These are phyloP conservation scores for Solen grandis DNA, from an alignment of 1,140 invertebrate genomes.

Conservation along the genomic window DNA sequence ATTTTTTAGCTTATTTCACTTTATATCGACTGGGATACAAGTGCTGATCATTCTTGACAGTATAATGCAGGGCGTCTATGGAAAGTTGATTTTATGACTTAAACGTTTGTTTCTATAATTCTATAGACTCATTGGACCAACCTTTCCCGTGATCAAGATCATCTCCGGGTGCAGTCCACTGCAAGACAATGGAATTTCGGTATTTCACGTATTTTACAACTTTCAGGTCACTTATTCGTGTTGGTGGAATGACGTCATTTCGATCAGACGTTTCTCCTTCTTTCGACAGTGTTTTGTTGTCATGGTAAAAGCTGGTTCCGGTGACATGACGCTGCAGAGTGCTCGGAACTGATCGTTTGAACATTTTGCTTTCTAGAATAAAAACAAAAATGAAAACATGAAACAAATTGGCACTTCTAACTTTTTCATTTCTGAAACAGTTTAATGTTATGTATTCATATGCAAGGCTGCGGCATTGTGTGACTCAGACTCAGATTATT, in stretches of 20 bases:
- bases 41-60: neutral
- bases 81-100: neutral
- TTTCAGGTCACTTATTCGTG: slow-evolving; percentile 75
- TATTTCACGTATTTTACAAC: slow-evolving; percentile 61
- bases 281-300: too few relatives aligned
- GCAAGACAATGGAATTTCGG: slow-evolving; percentile 65
- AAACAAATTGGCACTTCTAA: too few relatives aligned
- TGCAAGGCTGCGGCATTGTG: too few relatives aligned
- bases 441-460: too few relatives aligned
- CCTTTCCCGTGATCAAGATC: slow-evolving; percentile 67
- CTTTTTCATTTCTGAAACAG: too few relatives aligned
- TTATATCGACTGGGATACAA: neutral
- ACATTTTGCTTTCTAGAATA: too few relatives aligned
- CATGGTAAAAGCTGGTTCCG: neutral
- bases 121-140: slow-evolving; percentile 15
- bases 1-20: neutral
- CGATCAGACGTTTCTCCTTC: neutral
- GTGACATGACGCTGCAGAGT: neutral
- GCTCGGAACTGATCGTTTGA: too few relatives aligned
- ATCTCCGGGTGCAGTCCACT: slow-evolving; percentile 67
- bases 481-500: too few relatives aligned
- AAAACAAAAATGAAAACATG: too few relatives aligned
- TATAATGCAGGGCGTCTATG: neutral
- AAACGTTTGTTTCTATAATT: neutral
- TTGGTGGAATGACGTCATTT: slow-evolving; percentile 74